These are phyloP conservation scores for Chelonia mydas DNA, from an alignment of 2,797 vertebrate species.

Conservation along the genomic window DNA sequence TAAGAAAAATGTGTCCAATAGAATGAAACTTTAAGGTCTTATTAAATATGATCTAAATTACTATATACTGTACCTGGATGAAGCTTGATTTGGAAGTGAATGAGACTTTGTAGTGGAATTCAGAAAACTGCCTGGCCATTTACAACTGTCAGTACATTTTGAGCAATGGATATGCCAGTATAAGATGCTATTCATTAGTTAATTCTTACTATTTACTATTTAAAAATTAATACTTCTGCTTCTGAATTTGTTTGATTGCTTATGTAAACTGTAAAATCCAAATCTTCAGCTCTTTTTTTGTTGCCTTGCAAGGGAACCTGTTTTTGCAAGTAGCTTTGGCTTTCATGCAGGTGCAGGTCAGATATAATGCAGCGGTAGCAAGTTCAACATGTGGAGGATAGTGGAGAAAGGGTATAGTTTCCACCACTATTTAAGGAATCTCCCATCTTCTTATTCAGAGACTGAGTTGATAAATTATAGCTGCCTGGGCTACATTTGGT, in stretches of 20 bases:
- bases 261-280: not conserved
- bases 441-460: not conserved
- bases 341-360: not conserved
- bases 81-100: not conserved
- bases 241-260: not conserved
- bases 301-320: not conserved
- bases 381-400: not conserved
- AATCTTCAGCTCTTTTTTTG: not conserved
- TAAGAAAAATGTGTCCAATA: not conserved
- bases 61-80: not conserved
- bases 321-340: not conserved
- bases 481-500: not conserved
- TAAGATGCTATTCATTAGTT: not conserved
- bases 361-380: not conserved
- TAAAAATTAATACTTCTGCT: too few species aligned
- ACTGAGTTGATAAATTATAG: not conserved
- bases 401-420: not conserved
- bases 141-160: not conserved
- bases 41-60: not conserved
- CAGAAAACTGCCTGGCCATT: not conserved
- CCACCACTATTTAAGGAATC: not conserved
- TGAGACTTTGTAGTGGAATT: not conserved
- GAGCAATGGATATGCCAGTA: not conserved
- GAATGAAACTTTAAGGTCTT: not conserved
- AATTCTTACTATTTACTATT: too few species aligned